Base-by-base conservation (phyloP, 2,797 vertebrate species). In the Acrossocheilus fasciatus region DNA sequence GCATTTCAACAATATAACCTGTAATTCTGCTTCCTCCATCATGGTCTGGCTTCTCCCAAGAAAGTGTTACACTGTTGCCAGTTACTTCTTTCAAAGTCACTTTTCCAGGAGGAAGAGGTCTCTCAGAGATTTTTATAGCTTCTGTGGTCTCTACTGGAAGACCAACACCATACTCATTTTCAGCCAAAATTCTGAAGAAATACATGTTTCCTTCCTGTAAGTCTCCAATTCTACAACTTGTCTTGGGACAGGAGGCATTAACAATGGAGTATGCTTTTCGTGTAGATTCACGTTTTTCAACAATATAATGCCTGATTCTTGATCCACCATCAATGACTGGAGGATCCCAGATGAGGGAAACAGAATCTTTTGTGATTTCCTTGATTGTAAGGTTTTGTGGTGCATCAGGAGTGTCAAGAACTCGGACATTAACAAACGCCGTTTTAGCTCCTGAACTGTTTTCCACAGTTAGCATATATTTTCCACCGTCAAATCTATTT, bases 21-120 rank as follows among this genome's bases (percentile, higher is more conserved):
- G 97, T 92, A 92, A 99, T 98, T 95, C 98, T 96, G 93, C 98
- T 99, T 82, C 98, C 98, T 89, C 98, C 98, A 89, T 99, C 98
- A 90, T 99, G 96, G 80, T 99, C 98, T 81, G 98, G 98, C 91
- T 99, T 99, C 94, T 99, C 98, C 98, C 98, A 99, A 82, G 96
- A 95, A 6, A 99, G 92, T 76, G 97, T 96, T 82, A 98, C 97
- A 0, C 97, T 98, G 30, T 93, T 97, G 91, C 97, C 92, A 72
- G 98, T 98, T 87, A 99, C 98, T 91, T 98, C 97, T 76, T 92
- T 82, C 82, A 99, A 92, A 54, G 97, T 97, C 86, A 99, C 97
- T 94, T 99, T 99, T 74, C 98, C 98, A 89, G 98, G 98, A 92
- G 98, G 97, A 83, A 99, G 96, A 89, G 98, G 98, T 87, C 94